Evolutionary conservation across 2,888 invertebrate genomes (phyloP).

Genomic region (Orthonychiurus folsomi): DNA sequence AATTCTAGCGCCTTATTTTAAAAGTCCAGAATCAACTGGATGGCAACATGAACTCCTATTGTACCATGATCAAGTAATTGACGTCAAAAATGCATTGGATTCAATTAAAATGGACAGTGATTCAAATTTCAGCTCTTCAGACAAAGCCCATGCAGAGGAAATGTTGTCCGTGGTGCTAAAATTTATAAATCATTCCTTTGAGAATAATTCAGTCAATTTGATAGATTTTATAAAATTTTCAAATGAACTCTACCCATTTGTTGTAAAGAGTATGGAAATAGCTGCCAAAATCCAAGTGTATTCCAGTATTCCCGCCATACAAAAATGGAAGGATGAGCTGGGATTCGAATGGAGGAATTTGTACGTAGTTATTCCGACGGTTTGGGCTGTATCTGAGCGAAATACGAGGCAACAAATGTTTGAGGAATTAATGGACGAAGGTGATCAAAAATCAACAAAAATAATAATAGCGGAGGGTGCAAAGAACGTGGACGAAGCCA

Average conservation of each 20-base stretch:
- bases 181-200: background rate
- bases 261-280: constrained; percentile 8
- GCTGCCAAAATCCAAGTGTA: constrained; percentile 10
- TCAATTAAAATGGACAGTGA: background rate
- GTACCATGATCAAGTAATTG: background rate
- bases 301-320: constrained; percentile 7
- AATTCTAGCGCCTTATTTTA: constrained; percentile 10
- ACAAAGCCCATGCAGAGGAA: background rate
- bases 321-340: constrained; percentile 14
- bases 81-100: background rate
- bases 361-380: constrained; percentile 12
- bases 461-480: constrained; percentile 9
- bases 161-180: constrained; percentile 7
- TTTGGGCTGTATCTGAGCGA: constrained; percentile 14
- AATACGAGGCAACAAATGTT: constrained; percentile 11
- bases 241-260: constrained; percentile 5
- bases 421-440: constrained; percentile 4
- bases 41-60: background rate
- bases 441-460: constrained; percentile 7
- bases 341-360: constrained; percentile 12
- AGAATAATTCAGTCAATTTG: background rate
- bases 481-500: background rate
- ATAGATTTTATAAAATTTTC: constrained; percentile 6
- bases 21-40: background rate
- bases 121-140: background rate